Percentiles rank a stretch among this genome's conserved stretches.
phyloP scores from a whole-genome alignment of 2,797 vertebrate species.

The Clamator glandarius region DNA sequence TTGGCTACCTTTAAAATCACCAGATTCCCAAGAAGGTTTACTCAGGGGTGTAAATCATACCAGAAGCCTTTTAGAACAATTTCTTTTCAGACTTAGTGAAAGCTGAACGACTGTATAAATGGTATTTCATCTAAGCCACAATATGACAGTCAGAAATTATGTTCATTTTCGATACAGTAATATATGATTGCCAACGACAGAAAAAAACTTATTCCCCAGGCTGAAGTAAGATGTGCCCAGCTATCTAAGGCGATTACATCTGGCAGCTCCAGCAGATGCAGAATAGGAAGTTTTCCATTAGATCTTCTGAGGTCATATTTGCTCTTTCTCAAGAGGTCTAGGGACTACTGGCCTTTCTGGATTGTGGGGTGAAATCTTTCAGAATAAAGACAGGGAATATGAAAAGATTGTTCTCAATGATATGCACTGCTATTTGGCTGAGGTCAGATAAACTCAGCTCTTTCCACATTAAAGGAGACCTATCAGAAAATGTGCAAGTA shows the following conservation, averaged over 20 bases:
- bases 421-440: neutral
- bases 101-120: neutral
- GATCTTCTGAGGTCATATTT: neutral
- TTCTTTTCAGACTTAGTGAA: neutral
- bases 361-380: neutral
- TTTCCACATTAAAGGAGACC: neutral
- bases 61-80: neutral
- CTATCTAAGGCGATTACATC: neutral
- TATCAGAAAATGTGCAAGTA: neutral
- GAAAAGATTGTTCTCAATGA: neutral
- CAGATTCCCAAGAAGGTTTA: neutral
- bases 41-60: neutral
- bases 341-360: neutral
- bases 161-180: neutral
- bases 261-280: neutral
- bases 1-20: neutral
- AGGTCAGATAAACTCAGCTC: neutral
- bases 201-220: neutral
- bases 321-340: neutral
- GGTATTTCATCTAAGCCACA: neutral
- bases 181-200: neutral
- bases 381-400: neutral
- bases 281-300: neutral
- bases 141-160: neutral
- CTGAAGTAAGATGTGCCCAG: neutral